These are phyloP conservation scores for Hirtodrosophila cameraria DNA, from an alignment of 2,888 invertebrate genomes.

Conservation along the genomic window DNA sequence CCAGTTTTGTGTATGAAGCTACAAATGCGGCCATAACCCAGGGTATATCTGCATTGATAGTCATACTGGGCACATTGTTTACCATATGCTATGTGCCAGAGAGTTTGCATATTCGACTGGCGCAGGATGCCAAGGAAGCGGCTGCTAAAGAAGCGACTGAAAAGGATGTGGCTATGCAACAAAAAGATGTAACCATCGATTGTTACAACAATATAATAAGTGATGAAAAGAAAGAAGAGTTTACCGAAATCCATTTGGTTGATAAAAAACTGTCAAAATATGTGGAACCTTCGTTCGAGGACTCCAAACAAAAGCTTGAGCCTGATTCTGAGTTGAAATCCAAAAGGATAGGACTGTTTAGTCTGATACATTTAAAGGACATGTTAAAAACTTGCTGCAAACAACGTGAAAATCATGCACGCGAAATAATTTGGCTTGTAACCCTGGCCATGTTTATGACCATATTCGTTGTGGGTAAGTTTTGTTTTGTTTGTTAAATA, in stretches of 20 bases:
- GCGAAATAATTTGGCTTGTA: constrained; percentile 81
- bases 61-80: constrained; percentile 69
- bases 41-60: constrained; percentile 67
- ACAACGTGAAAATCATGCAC: constrained; percentile 75
- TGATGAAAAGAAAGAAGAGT: not conserved
- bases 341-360: constrained; percentile 57
- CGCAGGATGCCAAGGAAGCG: constrained; percentile 22
- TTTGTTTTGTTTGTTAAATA: not conserved
- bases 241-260: not conserved
- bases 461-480: constrained; percentile 79
- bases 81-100: constrained; percentile 78
- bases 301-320: not conserved
- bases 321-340: not conserved
- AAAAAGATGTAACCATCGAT: constrained; percentile 12
- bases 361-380: constrained; percentile 72
- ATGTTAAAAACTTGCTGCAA: constrained; percentile 81
- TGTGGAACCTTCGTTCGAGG: not conserved
- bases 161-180: constrained; percentile 26
- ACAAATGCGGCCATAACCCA: constrained; percentile 79
- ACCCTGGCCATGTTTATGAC: constrained; percentile 77
- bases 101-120: constrained; percentile 66
- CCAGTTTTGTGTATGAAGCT: constrained; percentile 86
- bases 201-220: not conserved
- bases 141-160: constrained; percentile 1
- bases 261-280: constrained; percentile 1